phyloP scores from a whole-genome alignment of 2,113 vertebrate genomes.

The Neolamprologus variostigma region DNA sequence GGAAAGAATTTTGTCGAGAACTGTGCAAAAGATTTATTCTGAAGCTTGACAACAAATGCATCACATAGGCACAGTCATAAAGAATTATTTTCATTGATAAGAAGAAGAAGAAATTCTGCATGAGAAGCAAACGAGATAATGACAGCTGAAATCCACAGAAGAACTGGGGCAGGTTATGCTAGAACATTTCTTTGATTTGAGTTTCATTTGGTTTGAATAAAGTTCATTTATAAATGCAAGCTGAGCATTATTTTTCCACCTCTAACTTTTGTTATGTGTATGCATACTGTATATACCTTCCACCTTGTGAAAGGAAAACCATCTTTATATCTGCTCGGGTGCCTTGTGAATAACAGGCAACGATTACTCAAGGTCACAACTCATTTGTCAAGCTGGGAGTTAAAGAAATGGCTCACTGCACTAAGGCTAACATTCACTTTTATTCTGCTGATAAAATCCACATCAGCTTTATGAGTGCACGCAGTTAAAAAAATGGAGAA shows the following conservation, averaged over 20 bases:
- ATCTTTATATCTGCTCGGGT: slow-evolving; percentile 73
- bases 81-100: background rate
- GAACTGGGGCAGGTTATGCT: background rate
- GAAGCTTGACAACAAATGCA: background rate
- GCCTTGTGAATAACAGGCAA: slow-evolving; percentile 71
- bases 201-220: background rate
- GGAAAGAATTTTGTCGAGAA: background rate
- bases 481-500: slow-evolving; percentile 56
- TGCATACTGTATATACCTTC: slow-evolving; percentile 38
- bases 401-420: slow-evolving; percentile 52
- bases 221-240: background rate
- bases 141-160: background rate
- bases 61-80: background rate
- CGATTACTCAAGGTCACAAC: slow-evolving; percentile 74
- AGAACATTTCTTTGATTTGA: background rate
- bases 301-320: slow-evolving; percentile 61
- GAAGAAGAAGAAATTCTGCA: background rate
- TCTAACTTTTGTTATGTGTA: background rate
- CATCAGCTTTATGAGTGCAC: slow-evolving; percentile 50
- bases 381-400: slow-evolving; percentile 73
- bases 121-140: background rate
- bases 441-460: slow-evolving; percentile 60
- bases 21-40: background rate
- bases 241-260: background rate
- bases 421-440: slow-evolving; percentile 61